Base-by-base conservation (phyloP, 2,888 invertebrate genomes). In the Hemaris fuciformis region DNA sequence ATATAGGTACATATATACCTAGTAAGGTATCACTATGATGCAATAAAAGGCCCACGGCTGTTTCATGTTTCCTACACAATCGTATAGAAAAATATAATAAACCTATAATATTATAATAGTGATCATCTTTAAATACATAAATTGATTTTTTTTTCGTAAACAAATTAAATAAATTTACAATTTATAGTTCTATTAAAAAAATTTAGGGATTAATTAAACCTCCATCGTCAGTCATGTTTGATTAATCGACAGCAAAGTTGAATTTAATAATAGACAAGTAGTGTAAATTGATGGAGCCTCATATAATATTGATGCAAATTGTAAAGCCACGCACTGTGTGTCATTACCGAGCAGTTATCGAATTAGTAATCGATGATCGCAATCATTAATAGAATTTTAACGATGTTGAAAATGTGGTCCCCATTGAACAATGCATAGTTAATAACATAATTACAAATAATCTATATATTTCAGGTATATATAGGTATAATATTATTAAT, bases 301-400 rank as follows among this genome's bases (percentile, higher is more conserved):
- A 53, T 53, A 15, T 53, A 31, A 53, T 53, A 53, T 53, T 31
- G 53, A 53, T 31, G 18, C 53, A 15, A 31, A 27, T 7, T 10
- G 6, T 48, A 48, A 15, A 48, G 27, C 25, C 18, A 10, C 18
- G 53, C 27, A 53, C 18, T 8, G 18, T 8, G 18, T 27, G 38
- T 53, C 53, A 31, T 53, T 53, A 53, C 8, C 53, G 18, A 45
- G 18, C 53, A 53, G 31, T 53, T 31, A 53, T 53, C 34, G 25
- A 45, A 59, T 45, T 22, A 45, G 38, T n/a, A 22, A 22, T 31
- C 20, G 7, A 59, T 34, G 27, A 4, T 31, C 13, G 20, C 20
- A 20, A 59, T 34, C 22, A 20, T 10, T 13, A 23, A 48, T 6
- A 46, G 8, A 45, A 31, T 23, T 15, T 34, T 22, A 15, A 10